phyloP scores from a whole-genome alignment of 2,113 vertebrate species.

The Trichechus manatus region DNA sequence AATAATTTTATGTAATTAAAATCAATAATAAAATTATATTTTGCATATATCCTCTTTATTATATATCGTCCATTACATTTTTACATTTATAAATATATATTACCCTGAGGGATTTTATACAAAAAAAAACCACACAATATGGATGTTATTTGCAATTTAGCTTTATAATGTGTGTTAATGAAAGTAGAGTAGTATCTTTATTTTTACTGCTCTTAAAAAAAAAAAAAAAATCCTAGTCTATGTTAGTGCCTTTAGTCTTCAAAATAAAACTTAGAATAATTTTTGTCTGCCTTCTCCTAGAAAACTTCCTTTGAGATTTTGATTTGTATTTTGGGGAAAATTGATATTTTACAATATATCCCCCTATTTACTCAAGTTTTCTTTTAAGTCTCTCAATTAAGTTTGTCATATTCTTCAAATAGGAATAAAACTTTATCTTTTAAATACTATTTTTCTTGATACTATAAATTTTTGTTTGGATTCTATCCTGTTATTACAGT shows the following conservation, averaged over 20 bases:
- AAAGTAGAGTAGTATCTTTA: neutral
- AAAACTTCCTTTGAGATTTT: slow-evolving; percentile 43
- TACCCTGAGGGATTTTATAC: neutral
- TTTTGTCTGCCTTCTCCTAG: slow-evolving; percentile 16
- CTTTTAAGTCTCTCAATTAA: slow-evolving; percentile 16
- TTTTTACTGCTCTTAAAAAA: neutral
- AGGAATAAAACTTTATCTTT: slow-evolving; percentile 10
- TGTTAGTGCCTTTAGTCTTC: neutral
- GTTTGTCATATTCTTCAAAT: slow-evolving; percentile 27
- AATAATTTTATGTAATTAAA: slow-evolving; percentile 30
- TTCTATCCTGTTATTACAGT: neutral
- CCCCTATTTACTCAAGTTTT: neutral
- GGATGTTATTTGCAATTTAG: neutral
- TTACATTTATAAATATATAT: neutral
- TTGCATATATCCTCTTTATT: slow-evolving; percentile 15
- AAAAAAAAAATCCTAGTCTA: neutral
- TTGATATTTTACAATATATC: neutral
- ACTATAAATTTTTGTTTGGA: neutral
- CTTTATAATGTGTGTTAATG: slow-evolving; percentile 7
- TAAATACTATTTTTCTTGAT: neutral
- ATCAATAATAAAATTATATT: neutral
- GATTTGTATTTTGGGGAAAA: neutral
- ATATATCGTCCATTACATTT: neutral
- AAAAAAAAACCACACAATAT: neutral
- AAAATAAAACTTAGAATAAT: slow-evolving; percentile 60